These are phyloP conservation scores for Scaptomyza hsui DNA, from an alignment of 1,140 invertebrate species.

Conservation along the genomic window DNA sequence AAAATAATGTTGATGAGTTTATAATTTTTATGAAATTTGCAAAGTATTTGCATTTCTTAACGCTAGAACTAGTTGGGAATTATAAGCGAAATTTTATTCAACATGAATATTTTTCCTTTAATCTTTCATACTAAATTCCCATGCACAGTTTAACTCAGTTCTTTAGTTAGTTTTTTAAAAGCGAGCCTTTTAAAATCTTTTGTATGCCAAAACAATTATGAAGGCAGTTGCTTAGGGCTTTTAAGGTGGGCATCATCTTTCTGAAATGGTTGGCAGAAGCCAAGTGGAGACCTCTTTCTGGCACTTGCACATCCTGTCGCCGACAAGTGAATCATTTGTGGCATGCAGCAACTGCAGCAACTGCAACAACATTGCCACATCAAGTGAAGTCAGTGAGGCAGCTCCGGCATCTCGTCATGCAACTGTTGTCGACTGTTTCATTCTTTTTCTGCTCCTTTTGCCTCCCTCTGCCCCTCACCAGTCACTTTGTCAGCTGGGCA, in stretches of 20 bases:
- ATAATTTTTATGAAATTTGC: background rate
- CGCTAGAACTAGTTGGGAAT: too few relatives aligned
- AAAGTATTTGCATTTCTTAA: background rate
- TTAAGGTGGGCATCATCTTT: constrained; percentile 53
- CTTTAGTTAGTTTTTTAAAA: constrained; percentile 14
- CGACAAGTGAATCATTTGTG: constrained; percentile 74
- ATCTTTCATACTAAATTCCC: background rate
- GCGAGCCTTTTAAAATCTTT: constrained; percentile 33
- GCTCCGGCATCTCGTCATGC: constrained; percentile 71
- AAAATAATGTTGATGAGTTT: background rate
- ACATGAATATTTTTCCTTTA: too few relatives aligned
- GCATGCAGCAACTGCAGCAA: constrained; percentile 45
- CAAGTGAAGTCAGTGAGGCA: constrained; percentile 65
- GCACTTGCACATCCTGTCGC: constrained; percentile 76
- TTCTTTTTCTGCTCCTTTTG: constrained; percentile 15
- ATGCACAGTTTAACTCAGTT: constrained; percentile 6
- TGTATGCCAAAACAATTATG: constrained; percentile 48
- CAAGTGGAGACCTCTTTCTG: constrained; percentile 65
- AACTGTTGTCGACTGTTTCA: constrained; percentile 73
- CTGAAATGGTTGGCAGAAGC: constrained; percentile 52
- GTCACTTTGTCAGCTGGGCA: constrained; percentile 56
- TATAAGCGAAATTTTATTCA: too few relatives aligned
- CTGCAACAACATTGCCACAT: constrained; percentile 31
- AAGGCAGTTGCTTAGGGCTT: constrained; percentile 9
- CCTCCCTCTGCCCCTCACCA: background rate